Evolutionary conservation across 2,797 vertebrate genomes (phyloP).

Genomic region (Anas capensis): DNA sequence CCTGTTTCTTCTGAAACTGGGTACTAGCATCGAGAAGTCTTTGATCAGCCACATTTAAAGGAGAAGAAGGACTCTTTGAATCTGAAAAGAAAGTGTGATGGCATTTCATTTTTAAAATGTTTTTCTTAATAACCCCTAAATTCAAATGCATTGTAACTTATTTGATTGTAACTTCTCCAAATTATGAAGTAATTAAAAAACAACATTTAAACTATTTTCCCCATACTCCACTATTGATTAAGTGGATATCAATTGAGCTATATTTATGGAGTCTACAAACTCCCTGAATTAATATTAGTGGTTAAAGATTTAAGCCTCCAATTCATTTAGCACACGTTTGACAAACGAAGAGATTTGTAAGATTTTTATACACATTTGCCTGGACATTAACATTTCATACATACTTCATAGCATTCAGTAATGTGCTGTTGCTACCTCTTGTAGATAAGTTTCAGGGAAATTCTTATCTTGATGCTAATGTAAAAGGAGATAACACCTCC

Average conservation of each 20-base stretch:
- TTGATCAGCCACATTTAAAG: conserved; percentile 89
- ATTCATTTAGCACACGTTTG: background rate
- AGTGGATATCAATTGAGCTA: background rate
- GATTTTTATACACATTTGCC: background rate
- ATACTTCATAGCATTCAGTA: background rate
- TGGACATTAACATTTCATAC: background rate
- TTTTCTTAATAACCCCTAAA: background rate
- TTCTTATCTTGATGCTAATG: background rate
- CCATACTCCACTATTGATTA: background rate
- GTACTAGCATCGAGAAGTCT: conserved; percentile 90
- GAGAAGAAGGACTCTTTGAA: conserved; percentile 80
- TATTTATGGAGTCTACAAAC: background rate
- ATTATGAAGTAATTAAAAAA: too few species aligned
- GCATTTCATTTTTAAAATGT: background rate
- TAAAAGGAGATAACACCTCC: background rate
- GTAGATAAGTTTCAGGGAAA: background rate
- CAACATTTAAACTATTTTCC: background rate
- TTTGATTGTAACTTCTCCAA: too few species aligned
- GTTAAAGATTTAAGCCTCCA: background rate
- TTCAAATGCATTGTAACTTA: background rate
- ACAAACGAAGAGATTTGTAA: background rate
- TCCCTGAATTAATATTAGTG: background rate
- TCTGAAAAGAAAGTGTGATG: conserved; percentile 69
- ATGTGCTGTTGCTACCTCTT: background rate
- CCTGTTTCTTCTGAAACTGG: conserved; percentile 96